Evolutionary conservation across 2,888 invertebrate genomes (phyloP).

Genomic region (Arrhopalites spinosus): DNA sequence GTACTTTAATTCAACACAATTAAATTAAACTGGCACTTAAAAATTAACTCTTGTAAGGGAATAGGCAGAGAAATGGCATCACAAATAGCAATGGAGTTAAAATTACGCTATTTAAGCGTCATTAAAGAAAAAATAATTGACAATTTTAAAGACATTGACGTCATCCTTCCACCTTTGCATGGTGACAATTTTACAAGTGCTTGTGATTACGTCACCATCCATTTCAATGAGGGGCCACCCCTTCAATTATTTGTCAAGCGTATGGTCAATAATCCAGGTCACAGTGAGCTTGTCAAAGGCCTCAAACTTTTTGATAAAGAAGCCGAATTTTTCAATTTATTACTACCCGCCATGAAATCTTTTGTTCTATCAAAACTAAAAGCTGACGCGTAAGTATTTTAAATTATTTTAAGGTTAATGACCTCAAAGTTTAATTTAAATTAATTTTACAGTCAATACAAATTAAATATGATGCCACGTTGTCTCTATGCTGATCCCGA

Average conservation of each 20-base stretch:
- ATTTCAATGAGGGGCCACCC: not conserved
- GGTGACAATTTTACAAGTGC: constrained; percentile 35
- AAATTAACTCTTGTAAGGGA: too few relatives aligned
- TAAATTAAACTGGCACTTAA: too few relatives aligned
- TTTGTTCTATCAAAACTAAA: too few relatives aligned
- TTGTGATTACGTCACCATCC: constrained; percentile 32
- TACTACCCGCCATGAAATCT: too few relatives aligned
- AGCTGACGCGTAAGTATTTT: too few relatives aligned
- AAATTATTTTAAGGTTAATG: too few relatives aligned
- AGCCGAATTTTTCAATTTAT: constrained; percentile 20
- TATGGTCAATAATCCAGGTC: constrained; percentile 21
- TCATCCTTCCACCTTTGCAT: constrained; percentile 12
- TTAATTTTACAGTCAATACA: not conserved
- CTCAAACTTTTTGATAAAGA: constrained; percentile 29
- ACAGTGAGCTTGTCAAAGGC: not conserved
- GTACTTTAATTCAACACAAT: too few relatives aligned
- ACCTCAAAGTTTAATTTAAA: too few relatives aligned
- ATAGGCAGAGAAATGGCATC: too few relatives aligned
- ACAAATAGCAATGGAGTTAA: too few relatives aligned
- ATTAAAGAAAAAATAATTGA: too few relatives aligned
- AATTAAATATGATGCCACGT: constrained; percentile 32
- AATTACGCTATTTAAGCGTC: too few relatives aligned
- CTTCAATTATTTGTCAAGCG: constrained; percentile 27
- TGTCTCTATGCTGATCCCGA: constrained; percentile 17
- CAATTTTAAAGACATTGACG: not conserved